phyloP scores from a whole-genome alignment of 2,797 vertebrate species.

The Fistularia commersonii region DNA sequence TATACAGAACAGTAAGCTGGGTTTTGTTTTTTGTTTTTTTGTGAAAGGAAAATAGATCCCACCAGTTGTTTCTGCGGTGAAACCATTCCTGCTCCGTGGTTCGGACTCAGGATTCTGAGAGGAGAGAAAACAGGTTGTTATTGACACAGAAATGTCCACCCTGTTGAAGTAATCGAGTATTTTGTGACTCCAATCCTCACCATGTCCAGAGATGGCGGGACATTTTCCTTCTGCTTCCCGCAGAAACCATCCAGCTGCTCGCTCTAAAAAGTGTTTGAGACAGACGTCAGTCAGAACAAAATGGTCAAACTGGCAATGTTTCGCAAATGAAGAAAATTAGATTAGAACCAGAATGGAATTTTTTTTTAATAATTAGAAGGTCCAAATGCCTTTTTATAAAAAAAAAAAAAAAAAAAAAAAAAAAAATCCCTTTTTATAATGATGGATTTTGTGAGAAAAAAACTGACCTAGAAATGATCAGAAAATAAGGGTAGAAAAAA shows the following conservation, averaged over 20 bases:
- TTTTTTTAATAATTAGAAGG: too few species aligned
- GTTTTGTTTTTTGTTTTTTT: too few species aligned
- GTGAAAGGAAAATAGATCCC: conserved; percentile 17
- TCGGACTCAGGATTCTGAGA: conserved; percentile 60
- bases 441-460: too few species aligned
- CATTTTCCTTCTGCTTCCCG: conserved; percentile 89
- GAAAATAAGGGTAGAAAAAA: too few species aligned
- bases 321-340: neutral
- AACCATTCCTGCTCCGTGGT: conserved; percentile 47
- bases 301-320: neutral
- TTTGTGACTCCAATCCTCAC: conserved; percentile 38
- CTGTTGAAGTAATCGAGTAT: too few species aligned
- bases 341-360: too few species aligned
- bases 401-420: too few species aligned
- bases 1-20: too few species aligned
- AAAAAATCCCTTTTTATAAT: too few species aligned
- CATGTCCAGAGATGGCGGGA: conserved; percentile 79
- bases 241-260: conserved; percentile 77
- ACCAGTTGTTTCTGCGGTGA: conserved; percentile 66
- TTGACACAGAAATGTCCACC: neutral
- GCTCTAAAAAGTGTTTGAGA: conserved; percentile 65
- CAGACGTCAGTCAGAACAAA: neutral
- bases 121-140: neutral
- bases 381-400: too few species aligned
- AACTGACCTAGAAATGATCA: too few species aligned